These are phyloP conservation scores for Pterobdella sp. DNA, from an alignment of 2,888 invertebrate species.

Conservation along the genomic window DNA sequence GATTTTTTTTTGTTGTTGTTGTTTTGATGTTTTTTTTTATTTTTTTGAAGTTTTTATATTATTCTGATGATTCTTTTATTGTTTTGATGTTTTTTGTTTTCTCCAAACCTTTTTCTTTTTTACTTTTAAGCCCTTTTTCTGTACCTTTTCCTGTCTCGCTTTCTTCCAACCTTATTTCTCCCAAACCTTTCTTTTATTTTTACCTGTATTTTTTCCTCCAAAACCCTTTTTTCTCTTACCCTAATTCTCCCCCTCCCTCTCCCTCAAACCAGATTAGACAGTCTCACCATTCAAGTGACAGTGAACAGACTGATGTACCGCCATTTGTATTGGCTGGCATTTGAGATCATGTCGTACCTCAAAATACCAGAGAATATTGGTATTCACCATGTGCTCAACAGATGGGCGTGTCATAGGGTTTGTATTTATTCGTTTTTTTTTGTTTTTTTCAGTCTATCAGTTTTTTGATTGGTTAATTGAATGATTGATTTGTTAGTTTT, in stretches of 20 bases:
- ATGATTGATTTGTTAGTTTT: no score
- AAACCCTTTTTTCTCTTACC: neutral
- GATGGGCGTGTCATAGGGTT: constrained; percentile 97
- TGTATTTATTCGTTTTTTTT: no score
- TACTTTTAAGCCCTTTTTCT: neutral
- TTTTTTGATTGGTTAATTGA: no score
- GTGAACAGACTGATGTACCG: constrained; percentile 79
- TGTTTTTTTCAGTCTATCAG: no score
- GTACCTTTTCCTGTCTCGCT: neutral
- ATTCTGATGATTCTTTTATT: neutral
- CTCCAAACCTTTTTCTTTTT: constrained; percentile 1
- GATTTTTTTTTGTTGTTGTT: neutral
- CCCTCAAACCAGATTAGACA: constrained; percentile 42
- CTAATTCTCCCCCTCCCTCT: constrained; percentile 21
- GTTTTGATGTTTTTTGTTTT: neutral
- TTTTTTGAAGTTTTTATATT: neutral
- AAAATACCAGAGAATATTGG: constrained; percentile 71
- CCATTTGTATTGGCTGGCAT: constrained; percentile 79
- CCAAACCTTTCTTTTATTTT: neutral
- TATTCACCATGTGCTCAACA: constrained; percentile 75
- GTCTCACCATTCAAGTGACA: constrained; percentile 65
- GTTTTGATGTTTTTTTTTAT: neutral
- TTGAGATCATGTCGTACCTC: constrained; percentile 78
- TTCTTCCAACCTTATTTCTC: neutral
- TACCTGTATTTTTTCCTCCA: neutral